Base-by-base conservation (phyloP, 2,113 vertebrate species). In the Enhydra lutris region DNA sequence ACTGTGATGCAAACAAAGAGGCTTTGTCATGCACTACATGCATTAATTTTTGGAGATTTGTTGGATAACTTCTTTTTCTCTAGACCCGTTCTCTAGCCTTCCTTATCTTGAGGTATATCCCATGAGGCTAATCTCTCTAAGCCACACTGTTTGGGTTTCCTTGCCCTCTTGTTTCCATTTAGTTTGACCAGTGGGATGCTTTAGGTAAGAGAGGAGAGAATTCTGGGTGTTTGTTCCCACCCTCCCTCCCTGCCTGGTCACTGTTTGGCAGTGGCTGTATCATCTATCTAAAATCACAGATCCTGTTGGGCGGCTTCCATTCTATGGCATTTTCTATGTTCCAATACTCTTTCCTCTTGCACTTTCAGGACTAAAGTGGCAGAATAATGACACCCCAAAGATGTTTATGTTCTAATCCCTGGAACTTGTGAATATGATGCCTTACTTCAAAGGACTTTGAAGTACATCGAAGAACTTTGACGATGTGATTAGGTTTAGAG, bases 41-140 rank as follows among this genome's bases (percentile, higher is more conserved):
- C 67, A 10, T 1, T 90, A 63, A 76, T 6, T 39, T 84, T 23
- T 47, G 15, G 45, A 83, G 4, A 3, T 67, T 59, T 86, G 0
- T 24, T 61, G 3, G 14, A 8, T 34, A 11, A 74, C 31, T 65
- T 82, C 34, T 24, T 61, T 67, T 57, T 95, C 31, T 86, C 14
- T 36, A 12, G 1, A 59, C 50, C 34, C 3, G 13, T 42, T 76
- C 4, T 73, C n/a, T 1, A 24, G 0, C 15, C 4, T 52, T 81
- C 29, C 15, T 69, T 4, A 39, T 3, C 26, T 11, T 1, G 31
- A 15, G 4, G 12, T 18, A 0, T 61, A 24, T 6, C 59, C 24
- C 18, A 24, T 34, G 14, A 80, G 3, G 8, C 13, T 93, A 45
- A 91, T 31, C 7, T 31, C 11, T 63, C 4, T 80, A 21, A 24